Conservation (phyloP, 2,797 vertebrate species). For the Typhlichthys subterraneus region DNA sequence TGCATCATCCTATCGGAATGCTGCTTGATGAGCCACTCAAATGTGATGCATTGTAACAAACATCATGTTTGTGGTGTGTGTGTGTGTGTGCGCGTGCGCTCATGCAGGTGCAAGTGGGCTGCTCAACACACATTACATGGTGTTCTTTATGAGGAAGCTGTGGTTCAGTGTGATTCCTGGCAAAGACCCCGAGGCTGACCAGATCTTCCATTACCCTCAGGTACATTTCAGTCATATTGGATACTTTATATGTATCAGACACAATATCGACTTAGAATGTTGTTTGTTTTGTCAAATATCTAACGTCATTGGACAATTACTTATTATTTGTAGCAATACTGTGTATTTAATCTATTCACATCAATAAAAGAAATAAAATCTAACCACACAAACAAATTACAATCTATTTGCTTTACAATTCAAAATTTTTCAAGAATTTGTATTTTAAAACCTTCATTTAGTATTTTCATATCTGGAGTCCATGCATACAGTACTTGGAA, state of each 20-base stretch:
- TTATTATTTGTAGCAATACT: too few species aligned
- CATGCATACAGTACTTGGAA: too few species aligned
- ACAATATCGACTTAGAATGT: too few species aligned
- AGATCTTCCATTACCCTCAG: slow-evolving; percentile 95
- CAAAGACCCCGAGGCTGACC: slow-evolving; percentile 87
- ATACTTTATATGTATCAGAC: not conserved
- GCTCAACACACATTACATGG: slow-evolving; percentile 76
- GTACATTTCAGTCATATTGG: slow-evolving; percentile 62
- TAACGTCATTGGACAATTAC: too few species aligned
- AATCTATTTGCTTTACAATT: too few species aligned
- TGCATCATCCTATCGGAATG: not conserved
- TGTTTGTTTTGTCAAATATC: too few species aligned
- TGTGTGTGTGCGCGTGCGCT: not conserved
- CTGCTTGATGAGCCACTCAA: not conserved
- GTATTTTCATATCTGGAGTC: too few species aligned
- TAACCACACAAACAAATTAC: too few species aligned
- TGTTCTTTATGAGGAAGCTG: slow-evolving; percentile 96
- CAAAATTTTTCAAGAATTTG: too few species aligned
- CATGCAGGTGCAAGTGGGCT: slow-evolving; percentile 65
- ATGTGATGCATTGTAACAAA: not conserved
- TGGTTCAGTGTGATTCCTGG: slow-evolving; percentile 91
- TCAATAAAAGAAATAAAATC: too few species aligned
- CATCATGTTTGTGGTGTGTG: slow-evolving; percentile 8
- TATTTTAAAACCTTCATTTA: too few species aligned
- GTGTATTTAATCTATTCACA: too few species aligned